phyloP scores from a whole-genome alignment of 1,140 invertebrate genomes.

The Drosophila parabipectinata region DNA sequence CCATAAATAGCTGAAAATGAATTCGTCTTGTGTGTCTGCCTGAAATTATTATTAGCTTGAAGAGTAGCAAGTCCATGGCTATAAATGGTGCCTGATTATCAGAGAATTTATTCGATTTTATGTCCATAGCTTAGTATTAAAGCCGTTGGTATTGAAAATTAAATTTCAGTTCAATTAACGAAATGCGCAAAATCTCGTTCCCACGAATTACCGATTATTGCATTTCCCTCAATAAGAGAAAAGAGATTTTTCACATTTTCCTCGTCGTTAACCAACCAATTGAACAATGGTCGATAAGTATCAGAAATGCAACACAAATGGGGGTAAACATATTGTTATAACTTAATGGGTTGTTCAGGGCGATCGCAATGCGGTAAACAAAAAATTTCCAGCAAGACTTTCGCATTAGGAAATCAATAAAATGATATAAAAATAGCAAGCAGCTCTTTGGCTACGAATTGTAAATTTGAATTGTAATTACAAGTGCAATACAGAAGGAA shows the following conservation, averaged over 20 bases:
- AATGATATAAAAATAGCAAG: slow-evolving; percentile 66
- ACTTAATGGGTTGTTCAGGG: slow-evolving; percentile 38
- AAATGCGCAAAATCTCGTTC: slow-evolving; percentile 27
- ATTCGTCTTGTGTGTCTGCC: slow-evolving; percentile 1
- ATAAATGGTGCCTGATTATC: background rate
- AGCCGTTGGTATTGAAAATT: background rate
- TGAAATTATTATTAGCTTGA: slow-evolving; percentile 26
- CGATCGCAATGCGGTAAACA: slow-evolving; percentile 57
- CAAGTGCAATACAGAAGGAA: slow-evolving; percentile 58
- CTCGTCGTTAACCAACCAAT: background rate
- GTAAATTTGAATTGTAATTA: slow-evolving; percentile 72
- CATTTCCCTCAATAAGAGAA: slow-evolving; percentile 22
- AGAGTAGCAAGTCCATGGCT: background rate
- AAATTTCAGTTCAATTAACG: background rate
- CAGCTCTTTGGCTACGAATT: slow-evolving; percentile 70
- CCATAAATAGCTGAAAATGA: slow-evolving; percentile 28
- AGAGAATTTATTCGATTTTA: background rate
- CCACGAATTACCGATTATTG: slow-evolving; percentile 13
- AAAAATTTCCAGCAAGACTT: slow-evolving; percentile 59
- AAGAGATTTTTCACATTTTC: slow-evolving; percentile 25
- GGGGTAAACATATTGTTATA: slow-evolving; percentile 48
- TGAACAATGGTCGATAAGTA: slow-evolving; percentile 17
- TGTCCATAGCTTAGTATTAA: background rate
- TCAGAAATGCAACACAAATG: slow-evolving; percentile 46
- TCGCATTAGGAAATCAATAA: slow-evolving; percentile 71